Evolutionary conservation across 2,797 vertebrate species (phyloP), one percentile per base, ranked within the genome.

Genomic region (Danio jaintianensis): DNA sequence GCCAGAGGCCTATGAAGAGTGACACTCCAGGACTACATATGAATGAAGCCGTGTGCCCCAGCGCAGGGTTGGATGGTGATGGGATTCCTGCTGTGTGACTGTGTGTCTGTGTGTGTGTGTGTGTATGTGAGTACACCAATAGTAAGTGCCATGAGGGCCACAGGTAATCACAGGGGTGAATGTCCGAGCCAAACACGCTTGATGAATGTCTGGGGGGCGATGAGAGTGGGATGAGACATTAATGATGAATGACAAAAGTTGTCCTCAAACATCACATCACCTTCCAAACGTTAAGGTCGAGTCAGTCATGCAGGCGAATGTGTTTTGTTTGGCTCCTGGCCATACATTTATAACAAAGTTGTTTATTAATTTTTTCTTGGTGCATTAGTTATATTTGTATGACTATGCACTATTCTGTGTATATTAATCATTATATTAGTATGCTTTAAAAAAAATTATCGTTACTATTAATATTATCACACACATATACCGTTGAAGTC

Each of bases 271-370:
- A 18, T 29, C 53, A 64, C 68, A 67, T 2, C 0, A 64, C 63
- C 61, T 64, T 72, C 58, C 75, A 72, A 70, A 84, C 67, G 80
- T 82, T 80, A 89, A 90, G 86, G 87, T 82, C 43, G 48, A 50
- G 83, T 87, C 80, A 75, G 83, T 64, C 83, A 4, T 76, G 71
- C 76, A 76, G 38, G 15, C n/a, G 64, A 79, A 52, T 2, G 15
- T 59, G 52, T 78, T 68, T 78, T 52, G 22, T 78, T 68, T 68
- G 45, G 15, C 64, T 61, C 55, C n/a, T n/a, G 13, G 63, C 75
- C 53, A 4, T 58, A n/a, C 52, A 78, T 48, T 63, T 45, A 20
- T 68, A 68, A 38, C 7, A 58, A 42, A 47, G 58, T 47, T 0
- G 52, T 58, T 67, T 68, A 22, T 22, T 43, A 77, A 67, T 67